Base-by-base conservation (phyloP, 2,113 vertebrate genomes). In the Osmerus mordax region DNA sequence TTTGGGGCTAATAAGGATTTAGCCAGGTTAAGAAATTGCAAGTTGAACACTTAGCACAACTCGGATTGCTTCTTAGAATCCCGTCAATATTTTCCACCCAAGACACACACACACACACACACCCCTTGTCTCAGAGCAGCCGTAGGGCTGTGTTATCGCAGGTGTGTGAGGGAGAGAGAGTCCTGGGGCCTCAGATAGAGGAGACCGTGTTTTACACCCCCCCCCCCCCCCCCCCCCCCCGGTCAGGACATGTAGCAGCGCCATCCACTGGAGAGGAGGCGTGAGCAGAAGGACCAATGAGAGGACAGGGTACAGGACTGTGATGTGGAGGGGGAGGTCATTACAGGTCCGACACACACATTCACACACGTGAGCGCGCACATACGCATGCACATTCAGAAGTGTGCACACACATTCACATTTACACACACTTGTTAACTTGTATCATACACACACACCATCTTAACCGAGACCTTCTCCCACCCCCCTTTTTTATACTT, bases 211-310 rank as follows among this genome's bases (percentile, higher is more conserved):
- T 92, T 92, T 94, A 94, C 92, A 93, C 74, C 88, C 83, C 86
- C 81, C 25, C 9, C 63, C 8, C 1, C 90, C 78, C 56, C 74
- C 88, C 83, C 86, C 81, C 25, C 9, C 63, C 8, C 1, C 90
- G 90, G 86, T 91, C 80, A 93, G 92, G 29, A 94, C 91, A 92
- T 62, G 92, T 91, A 94, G 91, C 79, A 89, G 93, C 89, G 93
- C 91, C 95, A 95, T 92, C 91, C 91, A 89, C 91, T 85, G 87
- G 89, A 85, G 82, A 82, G 86, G 88, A 69, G 63, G 84, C 85
- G 91, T 72, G 91, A 84, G 85, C 89, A 82, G 93, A 96, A 96
- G 95, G 89, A 68, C 92, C 89, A 90, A 92, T 89, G 84, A 93
- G 91, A 84, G 54, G 51, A 74, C 81, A 60, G 76, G 69, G 81